phyloP scores from a whole-genome alignment of 1,140 invertebrate genomes.

The Rhyacophila brunnea region DNA sequence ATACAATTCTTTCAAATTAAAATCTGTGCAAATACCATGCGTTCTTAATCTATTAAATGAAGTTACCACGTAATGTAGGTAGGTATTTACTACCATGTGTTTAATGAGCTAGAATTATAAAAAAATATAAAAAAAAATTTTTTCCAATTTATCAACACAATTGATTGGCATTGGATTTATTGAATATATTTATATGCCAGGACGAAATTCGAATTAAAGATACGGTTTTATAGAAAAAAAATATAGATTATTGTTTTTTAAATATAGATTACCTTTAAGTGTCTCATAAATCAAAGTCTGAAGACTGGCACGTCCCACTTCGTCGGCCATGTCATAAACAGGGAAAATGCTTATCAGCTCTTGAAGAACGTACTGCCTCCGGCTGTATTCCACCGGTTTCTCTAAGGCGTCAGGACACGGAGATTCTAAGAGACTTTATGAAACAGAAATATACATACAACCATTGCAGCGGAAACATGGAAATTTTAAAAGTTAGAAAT shows the following conservation, averaged over 20 bases:
- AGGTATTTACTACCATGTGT: too few species aligned
- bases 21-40: too few species aligned
- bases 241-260: too few species aligned
- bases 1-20: too few species aligned
- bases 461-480: too few species aligned
- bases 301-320: conserved; percentile 41
- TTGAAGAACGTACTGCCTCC: conserved; percentile 47
- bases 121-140: too few species aligned
- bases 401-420: conserved; percentile 43
- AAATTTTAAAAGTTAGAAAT: conserved; percentile 6
- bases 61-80: too few species aligned
- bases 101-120: too few species aligned
- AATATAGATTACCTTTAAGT: conserved; percentile 43
- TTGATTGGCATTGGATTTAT: neutral
- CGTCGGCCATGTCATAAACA: conserved; percentile 48
- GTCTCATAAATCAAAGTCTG: conserved; percentile 46
- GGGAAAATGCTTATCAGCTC: conserved; percentile 46
- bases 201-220: too few species aligned
- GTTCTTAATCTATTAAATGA: too few species aligned
- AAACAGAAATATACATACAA: neutral
- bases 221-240: too few species aligned
- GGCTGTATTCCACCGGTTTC: conserved; percentile 44
- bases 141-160: too few species aligned
- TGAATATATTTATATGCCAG: conserved; percentile 2
- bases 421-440: conserved; percentile 47